Percentiles rank a stretch among this genome's conserved stretches.
Conservation (phyloP, 2,888 invertebrate genomes). For the Strigamia maritima region DNA sequence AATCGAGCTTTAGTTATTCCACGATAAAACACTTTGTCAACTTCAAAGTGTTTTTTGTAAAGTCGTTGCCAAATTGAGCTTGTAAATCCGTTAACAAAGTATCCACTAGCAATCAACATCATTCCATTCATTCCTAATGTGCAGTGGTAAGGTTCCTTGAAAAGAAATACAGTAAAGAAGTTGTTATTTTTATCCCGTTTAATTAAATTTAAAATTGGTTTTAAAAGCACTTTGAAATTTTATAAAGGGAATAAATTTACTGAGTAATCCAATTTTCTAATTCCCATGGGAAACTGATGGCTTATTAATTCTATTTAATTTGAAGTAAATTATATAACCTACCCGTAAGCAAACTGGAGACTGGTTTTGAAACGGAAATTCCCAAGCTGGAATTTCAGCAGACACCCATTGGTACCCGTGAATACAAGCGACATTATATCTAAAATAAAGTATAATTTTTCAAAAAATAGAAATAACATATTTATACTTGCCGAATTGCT, state of each 20-base stretch:
- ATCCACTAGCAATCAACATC: slow-evolving; percentile 24
- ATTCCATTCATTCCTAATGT: slow-evolving; percentile 37
- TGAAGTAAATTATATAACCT: not conserved
- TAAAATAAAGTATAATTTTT: not conserved
- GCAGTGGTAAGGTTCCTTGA: slow-evolving; percentile 31
- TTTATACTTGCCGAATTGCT: slow-evolving; percentile 27
- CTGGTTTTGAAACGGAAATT: slow-evolving; percentile 35
- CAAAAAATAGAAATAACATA: not conserved
- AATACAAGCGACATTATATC: slow-evolving; percentile 33
- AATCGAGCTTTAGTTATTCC: slow-evolving; percentile 24
- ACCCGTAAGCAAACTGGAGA: slow-evolving; percentile 21
- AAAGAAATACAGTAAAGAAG: not conserved
- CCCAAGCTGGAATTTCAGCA: slow-evolving; percentile 31
- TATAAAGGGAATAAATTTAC: not conserved
- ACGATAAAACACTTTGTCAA: slow-evolving; percentile 31
- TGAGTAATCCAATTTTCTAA: not conserved
- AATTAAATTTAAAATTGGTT: not conserved
- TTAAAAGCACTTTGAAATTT: not conserved
- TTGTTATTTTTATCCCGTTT: not conserved
- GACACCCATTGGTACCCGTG: slow-evolving; percentile 37
- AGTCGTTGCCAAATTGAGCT: slow-evolving; percentile 31
- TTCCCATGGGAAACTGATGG: not conserved
- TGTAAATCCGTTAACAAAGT: slow-evolving; percentile 29
- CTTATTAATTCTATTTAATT: too few relatives aligned
- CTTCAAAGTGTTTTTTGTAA: slow-evolving; percentile 36